Evolutionary conservation across 2,113 vertebrate species (phyloP).

Genomic region (Poecilia latipinna): DNA sequence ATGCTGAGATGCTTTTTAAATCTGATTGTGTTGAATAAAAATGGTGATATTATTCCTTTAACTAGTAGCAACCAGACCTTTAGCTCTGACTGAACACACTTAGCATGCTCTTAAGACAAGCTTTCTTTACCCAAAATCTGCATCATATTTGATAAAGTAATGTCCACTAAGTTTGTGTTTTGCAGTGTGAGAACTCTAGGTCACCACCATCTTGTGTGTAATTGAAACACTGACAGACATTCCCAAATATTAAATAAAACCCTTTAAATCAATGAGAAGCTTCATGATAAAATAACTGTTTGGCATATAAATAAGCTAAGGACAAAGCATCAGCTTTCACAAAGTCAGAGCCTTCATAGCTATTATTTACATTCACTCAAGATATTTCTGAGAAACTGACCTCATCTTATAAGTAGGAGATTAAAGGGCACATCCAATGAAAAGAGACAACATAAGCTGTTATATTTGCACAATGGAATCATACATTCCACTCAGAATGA

Average conservation of each 20-base stretch:
- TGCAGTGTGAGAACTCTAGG: not conserved
- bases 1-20: not conserved
- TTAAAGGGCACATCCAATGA: not conserved
- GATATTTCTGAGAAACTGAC: not conserved
- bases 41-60: slow-evolving; percentile 10
- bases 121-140: slow-evolving; percentile 1
- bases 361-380: slow-evolving; percentile 7
- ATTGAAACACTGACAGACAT: slow-evolving; percentile 13
- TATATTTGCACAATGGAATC: too few relatives aligned
- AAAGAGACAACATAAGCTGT: too few relatives aligned
- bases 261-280: not conserved
- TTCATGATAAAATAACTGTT: not conserved
- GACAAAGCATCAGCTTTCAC: slow-evolving; percentile 6
- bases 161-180: slow-evolving; percentile 15
- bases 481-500: too few relatives aligned
- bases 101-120: not conserved
- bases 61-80: not conserved
- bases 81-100: not conserved
- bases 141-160: not conserved
- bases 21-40: not conserved
- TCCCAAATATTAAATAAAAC: not conserved
- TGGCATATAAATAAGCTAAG: not conserved
- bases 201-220: slow-evolving; percentile 29
- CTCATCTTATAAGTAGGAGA: not conserved
- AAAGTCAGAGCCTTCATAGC: not conserved